Evolutionary conservation across 1,140 invertebrate genomes (phyloP).

Genomic region (Colletes latitarsis): DNA sequence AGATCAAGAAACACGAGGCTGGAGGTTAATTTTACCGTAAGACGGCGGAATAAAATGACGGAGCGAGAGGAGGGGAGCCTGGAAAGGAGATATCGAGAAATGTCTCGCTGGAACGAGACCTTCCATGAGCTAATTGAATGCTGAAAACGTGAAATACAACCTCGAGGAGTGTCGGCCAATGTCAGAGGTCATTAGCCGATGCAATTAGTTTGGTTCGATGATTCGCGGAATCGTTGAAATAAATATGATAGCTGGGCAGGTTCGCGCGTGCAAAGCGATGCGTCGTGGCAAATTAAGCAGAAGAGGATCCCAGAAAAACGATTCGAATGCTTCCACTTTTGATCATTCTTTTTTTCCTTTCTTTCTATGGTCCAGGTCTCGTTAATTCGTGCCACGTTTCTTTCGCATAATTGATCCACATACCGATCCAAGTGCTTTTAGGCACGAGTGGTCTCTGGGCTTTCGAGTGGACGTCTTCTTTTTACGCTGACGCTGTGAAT

Average conservation of each 20-base stretch:
- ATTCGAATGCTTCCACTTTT: slow-evolving; percentile 42
- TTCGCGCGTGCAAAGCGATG: background rate
- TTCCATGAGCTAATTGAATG: background rate
- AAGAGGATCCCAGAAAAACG: slow-evolving; percentile 15
- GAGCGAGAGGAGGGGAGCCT: background rate
- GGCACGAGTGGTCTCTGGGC: slow-evolving; percentile 48
- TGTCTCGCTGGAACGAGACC: slow-evolving; percentile 2
- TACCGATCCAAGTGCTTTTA: slow-evolving; percentile 62
- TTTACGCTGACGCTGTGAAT: slow-evolving; percentile 41
- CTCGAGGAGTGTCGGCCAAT: slow-evolving; percentile 23
- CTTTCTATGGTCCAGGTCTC: slow-evolving; percentile 19
- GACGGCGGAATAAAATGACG: background rate
- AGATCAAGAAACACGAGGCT: background rate
- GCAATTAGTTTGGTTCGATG: slow-evolving; percentile 11
- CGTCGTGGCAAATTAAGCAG: background rate
- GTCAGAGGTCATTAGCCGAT: slow-evolving; percentile 41
- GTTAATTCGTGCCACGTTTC: slow-evolving; percentile 62
- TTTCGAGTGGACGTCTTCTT: slow-evolving; percentile 54
- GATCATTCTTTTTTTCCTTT: background rate
- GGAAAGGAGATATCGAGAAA: slow-evolving; percentile 33
- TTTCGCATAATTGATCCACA: slow-evolving; percentile 57
- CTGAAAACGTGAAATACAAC: background rate
- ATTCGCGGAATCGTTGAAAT: background rate
- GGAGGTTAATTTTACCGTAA: slow-evolving; percentile 6
- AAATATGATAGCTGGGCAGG: no score